Evolutionary conservation across 1,140 invertebrate genomes (phyloP), one percentile per base, ranked within the genome.

Genomic region (Meloidogyne exigua): DNA sequence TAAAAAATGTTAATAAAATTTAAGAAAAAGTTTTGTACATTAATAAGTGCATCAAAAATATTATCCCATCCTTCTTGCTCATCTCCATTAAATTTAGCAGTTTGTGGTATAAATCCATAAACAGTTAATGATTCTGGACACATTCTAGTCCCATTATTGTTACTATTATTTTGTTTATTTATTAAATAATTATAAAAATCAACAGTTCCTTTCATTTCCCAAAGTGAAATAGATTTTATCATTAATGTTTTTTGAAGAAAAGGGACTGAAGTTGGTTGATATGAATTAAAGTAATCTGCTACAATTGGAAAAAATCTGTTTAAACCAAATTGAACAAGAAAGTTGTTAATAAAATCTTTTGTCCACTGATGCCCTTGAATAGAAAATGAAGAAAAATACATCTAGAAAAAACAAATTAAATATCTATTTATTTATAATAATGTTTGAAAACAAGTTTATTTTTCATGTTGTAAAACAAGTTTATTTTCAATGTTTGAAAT

Each of bases 131-230:
- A 28, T 62, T 73, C 71, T 12, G 71, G 71, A 28, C 13, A 23
- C 15, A 28, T 25, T 28, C 57, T 4, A 18, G 0, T 62, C 10
- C 23, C 25, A 9, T 39, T 5, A 36, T 49, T 18, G 7, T 72
- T n/a, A n/a, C 15, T 63, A 12, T 32, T 65, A 18, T 63, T 64
- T 36, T 15, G 21, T 64, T 12, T 62, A 11, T 42, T 42, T 7
- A 73, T 62, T 65, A 73, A 73, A 73, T 73, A 73, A 63, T 65
- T 25, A 28, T 64, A 73, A 32, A 73, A 73, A 28, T 73, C 71
- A 25, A 32, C n/a, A 36, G 28, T 65, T 62, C 71, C 71, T 42
- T 65, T 36, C n/a, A 73, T 25, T 36, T 73, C 71, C 71, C 71
- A 73, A 65, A 73, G 36, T 42, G 71, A 18, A 36, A 64, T 28